Conservation (phyloP, 2,888 invertebrate species). For the Brachyptera risi region DNA sequence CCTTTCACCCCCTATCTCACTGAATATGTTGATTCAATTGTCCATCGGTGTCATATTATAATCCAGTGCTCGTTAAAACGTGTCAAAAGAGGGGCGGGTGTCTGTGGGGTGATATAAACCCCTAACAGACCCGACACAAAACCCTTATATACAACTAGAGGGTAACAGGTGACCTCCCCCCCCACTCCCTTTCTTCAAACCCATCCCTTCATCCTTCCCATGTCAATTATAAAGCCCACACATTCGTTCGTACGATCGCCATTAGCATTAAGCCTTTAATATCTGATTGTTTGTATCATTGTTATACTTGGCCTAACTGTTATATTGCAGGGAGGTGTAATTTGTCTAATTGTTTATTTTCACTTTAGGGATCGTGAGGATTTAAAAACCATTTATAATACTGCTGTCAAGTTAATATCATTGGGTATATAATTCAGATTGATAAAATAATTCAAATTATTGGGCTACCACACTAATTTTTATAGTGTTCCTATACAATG, state of each 20-base stretch:
- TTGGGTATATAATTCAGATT: not conserved
- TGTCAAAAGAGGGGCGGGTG: not conserved
- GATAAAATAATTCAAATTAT: too few relatives aligned
- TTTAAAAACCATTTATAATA: too few relatives aligned
- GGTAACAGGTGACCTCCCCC: constrained; percentile 12
- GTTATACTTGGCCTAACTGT: not conserved
- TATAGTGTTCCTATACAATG: too few relatives aligned
- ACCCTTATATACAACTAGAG: not conserved
- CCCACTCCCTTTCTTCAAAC: too few relatives aligned
- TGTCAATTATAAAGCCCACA: not conserved
- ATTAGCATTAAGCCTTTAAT: constrained; percentile 15
- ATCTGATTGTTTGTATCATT: not conserved
- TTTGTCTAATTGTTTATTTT: too few relatives aligned
- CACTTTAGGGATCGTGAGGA: too few relatives aligned
- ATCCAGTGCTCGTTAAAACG: not conserved
- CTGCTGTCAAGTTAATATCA: not conserved
- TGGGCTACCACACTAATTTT: too few relatives aligned
- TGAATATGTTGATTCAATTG: not conserved
- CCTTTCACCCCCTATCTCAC: too few relatives aligned
- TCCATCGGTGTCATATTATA: not conserved
- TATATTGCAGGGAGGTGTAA: not conserved
- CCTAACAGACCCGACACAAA: not conserved
- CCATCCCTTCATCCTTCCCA: too few relatives aligned
- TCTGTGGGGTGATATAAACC: not conserved
- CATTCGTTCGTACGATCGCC: not conserved